Evolutionary conservation across 2,113 vertebrate species (phyloP).

Genomic region (Gymnorhina tibicen): DNA sequence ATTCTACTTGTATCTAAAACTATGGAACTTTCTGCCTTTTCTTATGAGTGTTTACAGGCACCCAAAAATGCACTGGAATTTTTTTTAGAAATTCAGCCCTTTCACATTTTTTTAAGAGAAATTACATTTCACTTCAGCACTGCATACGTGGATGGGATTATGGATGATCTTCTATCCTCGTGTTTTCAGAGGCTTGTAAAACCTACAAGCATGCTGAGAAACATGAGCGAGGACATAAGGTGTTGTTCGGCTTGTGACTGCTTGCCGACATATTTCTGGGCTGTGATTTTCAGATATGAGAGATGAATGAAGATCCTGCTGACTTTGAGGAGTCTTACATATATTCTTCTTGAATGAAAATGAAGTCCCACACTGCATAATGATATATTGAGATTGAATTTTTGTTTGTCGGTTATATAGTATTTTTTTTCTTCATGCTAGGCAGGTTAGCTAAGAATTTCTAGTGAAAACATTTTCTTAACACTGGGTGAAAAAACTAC

Average conservation of each 20-base stretch:
- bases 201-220: not conserved
- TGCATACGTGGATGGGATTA: not conserved
- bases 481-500: not conserved
- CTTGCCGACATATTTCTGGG: not conserved
- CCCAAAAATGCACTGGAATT: not conserved
- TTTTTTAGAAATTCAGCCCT: not conserved
- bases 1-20: not conserved
- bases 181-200: not conserved
- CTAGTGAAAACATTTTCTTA: not conserved
- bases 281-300: not conserved
- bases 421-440: not conserved
- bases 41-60: accelerated
- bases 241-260: not conserved
- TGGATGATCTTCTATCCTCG: not conserved
- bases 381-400: not conserved
- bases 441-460: not conserved
- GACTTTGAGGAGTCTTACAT: not conserved
- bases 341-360: not conserved
- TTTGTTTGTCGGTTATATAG: not conserved
- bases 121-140: not conserved
- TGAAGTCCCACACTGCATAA: not conserved
- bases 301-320: not conserved
- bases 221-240: not conserved
- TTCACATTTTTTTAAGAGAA: not conserved
- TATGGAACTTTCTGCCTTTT: not conserved